phyloP scores from a whole-genome alignment of 2,888 invertebrate species.

The Leptinotarsa tumamoca region DNA sequence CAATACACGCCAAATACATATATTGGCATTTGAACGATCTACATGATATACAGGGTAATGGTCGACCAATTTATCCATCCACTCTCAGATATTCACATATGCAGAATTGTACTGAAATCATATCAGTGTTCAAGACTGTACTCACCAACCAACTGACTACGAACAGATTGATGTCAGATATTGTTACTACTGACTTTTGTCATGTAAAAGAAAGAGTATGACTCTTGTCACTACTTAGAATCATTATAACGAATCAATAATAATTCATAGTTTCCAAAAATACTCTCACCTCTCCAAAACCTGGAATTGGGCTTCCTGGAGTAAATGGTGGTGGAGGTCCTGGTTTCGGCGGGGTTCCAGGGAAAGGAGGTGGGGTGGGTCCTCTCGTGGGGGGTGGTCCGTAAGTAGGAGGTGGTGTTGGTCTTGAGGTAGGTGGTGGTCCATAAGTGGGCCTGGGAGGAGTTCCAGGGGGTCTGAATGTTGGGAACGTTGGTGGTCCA shows the following conservation, averaged over 20 bases:
- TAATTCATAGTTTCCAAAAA: neutral
- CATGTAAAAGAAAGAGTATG: no score
- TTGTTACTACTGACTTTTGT: no score
- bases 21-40: no score
- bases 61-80: no score
- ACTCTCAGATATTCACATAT: no score
- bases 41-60: no score
- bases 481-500: slow-evolving; percentile 36
- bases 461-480: slow-evolving; percentile 38
- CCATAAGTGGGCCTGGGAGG: slow-evolving; percentile 36
- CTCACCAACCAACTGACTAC: no score
- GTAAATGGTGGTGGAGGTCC: slow-evolving; percentile 39
- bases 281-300: slow-evolving; percentile 48
- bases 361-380: slow-evolving; percentile 36
- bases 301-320: slow-evolving; percentile 49
- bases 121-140: no score
- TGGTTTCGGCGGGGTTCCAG: slow-evolving; percentile 42
- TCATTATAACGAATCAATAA: neutral
- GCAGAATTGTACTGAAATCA: no score
- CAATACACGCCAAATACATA: no score
- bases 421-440: slow-evolving; percentile 45
- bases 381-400: slow-evolving; percentile 45
- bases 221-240: no score
- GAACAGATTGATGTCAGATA: no score
- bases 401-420: slow-evolving; percentile 37